A percentile compares a stretch with the other conserved stretches of the same genome.
These are phyloP conservation scores for Xiphophorus couchianus DNA, from an alignment of 2,113 vertebrate species.

Conservation along the genomic window DNA sequence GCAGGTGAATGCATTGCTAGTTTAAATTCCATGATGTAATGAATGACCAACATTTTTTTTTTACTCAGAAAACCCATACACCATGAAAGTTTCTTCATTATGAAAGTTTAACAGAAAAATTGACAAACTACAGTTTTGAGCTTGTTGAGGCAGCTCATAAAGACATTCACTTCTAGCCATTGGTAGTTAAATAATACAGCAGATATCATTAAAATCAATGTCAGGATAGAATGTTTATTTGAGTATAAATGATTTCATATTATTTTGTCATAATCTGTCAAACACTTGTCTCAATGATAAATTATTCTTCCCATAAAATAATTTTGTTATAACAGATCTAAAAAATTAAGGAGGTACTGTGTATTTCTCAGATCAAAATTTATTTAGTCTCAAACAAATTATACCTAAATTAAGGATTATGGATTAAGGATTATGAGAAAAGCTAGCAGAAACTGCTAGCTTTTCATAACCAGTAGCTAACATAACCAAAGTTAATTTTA, in stretches of 20 bases:
- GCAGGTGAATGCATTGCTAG: background rate
- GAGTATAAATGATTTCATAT: too few species aligned
- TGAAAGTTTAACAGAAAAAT: background rate
- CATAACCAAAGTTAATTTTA: too few species aligned
- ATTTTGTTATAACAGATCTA: background rate
- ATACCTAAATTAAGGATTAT: too few species aligned
- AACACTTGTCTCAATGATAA: too few species aligned
- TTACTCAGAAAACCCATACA: background rate
- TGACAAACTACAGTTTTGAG: background rate
- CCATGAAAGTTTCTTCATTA: background rate
- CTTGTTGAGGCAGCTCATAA: background rate
- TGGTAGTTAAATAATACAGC: background rate
- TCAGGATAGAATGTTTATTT: background rate
- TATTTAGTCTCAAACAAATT: too few species aligned
- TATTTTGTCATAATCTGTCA: too few species aligned
- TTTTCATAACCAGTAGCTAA: too few species aligned
- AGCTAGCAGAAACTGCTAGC: too few species aligned
- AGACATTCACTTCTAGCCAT: background rate
- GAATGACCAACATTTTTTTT: too few species aligned
- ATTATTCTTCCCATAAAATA: too few species aligned
- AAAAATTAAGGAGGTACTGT: background rate
- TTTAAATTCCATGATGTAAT: background rate
- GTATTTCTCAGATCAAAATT: too few species aligned
- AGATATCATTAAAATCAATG: background rate
- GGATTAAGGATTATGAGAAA: too few species aligned